Evolutionary conservation across 2,888 invertebrate species (phyloP), one percentile per base, ranked within the genome.

Genomic region (Melipona beecheii): DNA sequence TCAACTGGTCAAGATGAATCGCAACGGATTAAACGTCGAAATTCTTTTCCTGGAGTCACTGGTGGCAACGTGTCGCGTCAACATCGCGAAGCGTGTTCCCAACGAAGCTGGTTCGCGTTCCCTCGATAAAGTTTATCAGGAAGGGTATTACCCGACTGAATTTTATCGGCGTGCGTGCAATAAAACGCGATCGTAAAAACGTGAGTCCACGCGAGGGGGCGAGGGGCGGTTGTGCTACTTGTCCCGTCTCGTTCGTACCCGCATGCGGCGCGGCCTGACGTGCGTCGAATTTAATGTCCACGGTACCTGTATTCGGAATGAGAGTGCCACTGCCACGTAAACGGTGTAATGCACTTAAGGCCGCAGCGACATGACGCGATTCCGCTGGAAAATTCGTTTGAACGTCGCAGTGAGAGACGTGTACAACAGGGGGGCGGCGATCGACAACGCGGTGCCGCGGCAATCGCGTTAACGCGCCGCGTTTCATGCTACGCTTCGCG

Each of bases 281-380:
- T 87, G 89, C 85, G 73, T 83, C 83, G 89, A 90, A 91, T 91
- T 89, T 85, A 86, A 89, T 87, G 80, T n/a, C 75, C 17, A 68
- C 71, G 75, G 75, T 75, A 81, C 75, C 77, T 75, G 84, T 86
- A 77, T 81, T 73, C 75, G n/a, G 78, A 78, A 66, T 65, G 78
- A 68, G 60, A 84, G 66, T 78, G 74, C 79, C 66, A 72, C 75
- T 65, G 70, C 31, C 71, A 84, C 80, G 84, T 82, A 83, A 87
- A 87, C 82, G 85, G 81, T 73, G 75, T 86, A 87, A 89, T 85
- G 83, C 82, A 83, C 86, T 87, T 84, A 83, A 78, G 80, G 74
- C 77, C 66, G 62, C 65, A 77, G 56, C 80, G 81, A 82, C 75
- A 56, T 79, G 83, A 84, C 80, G 83, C 84, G 81, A 86, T 87